phyloP scores from a whole-genome alignment of 2,113 vertebrate species.

The Eubucco bourcierii region DNA sequence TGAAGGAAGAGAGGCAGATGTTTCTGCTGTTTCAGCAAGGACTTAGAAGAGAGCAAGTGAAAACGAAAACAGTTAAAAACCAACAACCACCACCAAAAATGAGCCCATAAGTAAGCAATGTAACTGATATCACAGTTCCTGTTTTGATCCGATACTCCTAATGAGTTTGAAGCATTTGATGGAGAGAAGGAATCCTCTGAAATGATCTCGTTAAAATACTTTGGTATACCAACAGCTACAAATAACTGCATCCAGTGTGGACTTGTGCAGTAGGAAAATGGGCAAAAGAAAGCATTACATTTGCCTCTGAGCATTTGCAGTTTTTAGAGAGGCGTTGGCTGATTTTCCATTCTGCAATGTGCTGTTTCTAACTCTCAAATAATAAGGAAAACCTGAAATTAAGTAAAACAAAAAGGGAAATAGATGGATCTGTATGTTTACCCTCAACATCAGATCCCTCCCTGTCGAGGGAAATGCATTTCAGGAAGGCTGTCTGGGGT shows the following conservation, averaged over 20 bases:
- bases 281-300: background rate
- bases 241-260: background rate
- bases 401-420: background rate
- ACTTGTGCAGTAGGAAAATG: background rate
- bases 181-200: background rate
- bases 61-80: constrained; percentile 6
- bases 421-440: background rate
- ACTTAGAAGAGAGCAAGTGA: constrained; percentile 11
- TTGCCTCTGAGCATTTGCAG: background rate
- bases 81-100: background rate
- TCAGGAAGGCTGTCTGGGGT: background rate
- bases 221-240: background rate
- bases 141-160: background rate
- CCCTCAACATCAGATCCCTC: background rate
- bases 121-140: background rate
- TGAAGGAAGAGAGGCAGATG: constrained; percentile 61
- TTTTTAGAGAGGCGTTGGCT: background rate
- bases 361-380: background rate
- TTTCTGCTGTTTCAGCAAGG: constrained; percentile 68
- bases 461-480: background rate
- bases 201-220: background rate
- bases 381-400: background rate
- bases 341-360: background rate
- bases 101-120: background rate
- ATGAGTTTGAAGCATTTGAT: background rate